phyloP scores from a whole-genome alignment of 37 sponge, comb jelly and placozoan genomes.

The Petrosia ficiformis region DNA sequence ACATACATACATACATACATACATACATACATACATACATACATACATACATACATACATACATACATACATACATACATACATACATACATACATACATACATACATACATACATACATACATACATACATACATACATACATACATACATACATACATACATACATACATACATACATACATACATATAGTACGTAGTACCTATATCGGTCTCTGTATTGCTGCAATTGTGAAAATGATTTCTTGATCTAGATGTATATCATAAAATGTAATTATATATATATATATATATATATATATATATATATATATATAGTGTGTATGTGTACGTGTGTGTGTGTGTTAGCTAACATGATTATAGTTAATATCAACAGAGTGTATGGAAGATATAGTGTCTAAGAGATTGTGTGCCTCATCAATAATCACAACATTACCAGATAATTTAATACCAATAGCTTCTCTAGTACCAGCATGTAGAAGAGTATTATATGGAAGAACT shows the following conservation, averaged over 20 bases:
- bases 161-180: no score
- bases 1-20: no score
- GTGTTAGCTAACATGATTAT: conserved; percentile 55
- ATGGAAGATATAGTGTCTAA: conserved; percentile 87
- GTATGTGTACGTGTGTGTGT: not conserved
- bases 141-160: no score
- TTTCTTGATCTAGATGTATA: conserved; percentile 46
- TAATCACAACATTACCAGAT: conserved; percentile 87
- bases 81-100: no score
- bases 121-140: no score
- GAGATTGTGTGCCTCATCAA: conserved; percentile 99
- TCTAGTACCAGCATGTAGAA: conserved; percentile 84
- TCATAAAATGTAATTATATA: not conserved
- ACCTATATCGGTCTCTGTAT: conserved; percentile 72
- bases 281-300: not conserved
- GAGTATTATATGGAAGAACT: conserved; percentile 92
- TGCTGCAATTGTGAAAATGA: conserved; percentile 68
- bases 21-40: no score
- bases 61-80: no score
- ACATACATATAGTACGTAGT: not conserved
- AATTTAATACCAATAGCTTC: conserved; percentile 81
- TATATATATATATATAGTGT: conserved; percentile 25
- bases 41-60: no score
- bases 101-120: no score
- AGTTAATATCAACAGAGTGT: conserved; percentile 76